These are phyloP conservation scores for Bradypus variegatus DNA, from an alignment of 2,797 vertebrate species.

Conservation along the genomic window DNA sequence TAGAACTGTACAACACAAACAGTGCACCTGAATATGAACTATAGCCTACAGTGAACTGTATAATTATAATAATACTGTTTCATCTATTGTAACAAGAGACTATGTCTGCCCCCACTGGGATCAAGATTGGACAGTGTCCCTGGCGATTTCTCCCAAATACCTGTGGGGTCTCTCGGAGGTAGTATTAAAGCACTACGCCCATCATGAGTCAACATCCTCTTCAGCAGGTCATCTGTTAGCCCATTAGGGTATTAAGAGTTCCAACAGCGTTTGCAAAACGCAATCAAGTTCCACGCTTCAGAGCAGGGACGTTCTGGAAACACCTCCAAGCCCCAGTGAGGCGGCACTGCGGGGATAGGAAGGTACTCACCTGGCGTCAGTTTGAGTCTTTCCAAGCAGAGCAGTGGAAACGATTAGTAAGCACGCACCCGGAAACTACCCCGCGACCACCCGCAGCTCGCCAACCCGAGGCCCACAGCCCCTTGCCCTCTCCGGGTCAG, in stretches of 20 bases:
- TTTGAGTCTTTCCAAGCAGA: background rate
- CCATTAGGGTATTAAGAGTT: background rate
- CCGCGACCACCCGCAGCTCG: background rate
- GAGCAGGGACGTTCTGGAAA: background rate
- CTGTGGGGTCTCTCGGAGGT: background rate
- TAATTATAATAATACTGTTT: too few relatives aligned
- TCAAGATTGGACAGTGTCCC: background rate
- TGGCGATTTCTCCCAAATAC: background rate
- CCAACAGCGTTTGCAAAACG: background rate
- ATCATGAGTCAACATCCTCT: too few relatives aligned
- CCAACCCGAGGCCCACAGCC: background rate
- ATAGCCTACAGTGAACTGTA: too few relatives aligned
- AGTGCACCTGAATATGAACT: too few relatives aligned
- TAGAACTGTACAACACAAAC: too few relatives aligned
- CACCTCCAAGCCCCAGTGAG: background rate
- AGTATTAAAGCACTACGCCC: background rate
- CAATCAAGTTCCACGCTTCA: background rate
- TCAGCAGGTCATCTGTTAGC: background rate
- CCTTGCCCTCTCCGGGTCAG: too few relatives aligned
- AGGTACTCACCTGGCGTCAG: constrained; percentile 32
- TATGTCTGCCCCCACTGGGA: too few relatives aligned
- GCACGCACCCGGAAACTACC: background rate
- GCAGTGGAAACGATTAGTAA: background rate
- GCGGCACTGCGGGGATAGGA: background rate
- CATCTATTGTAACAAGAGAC: background rate